Evolutionary conservation across 64 coral and sea anemone genomes (phyloP).

Genomic region (Stichodactyla helianthus): DNA sequence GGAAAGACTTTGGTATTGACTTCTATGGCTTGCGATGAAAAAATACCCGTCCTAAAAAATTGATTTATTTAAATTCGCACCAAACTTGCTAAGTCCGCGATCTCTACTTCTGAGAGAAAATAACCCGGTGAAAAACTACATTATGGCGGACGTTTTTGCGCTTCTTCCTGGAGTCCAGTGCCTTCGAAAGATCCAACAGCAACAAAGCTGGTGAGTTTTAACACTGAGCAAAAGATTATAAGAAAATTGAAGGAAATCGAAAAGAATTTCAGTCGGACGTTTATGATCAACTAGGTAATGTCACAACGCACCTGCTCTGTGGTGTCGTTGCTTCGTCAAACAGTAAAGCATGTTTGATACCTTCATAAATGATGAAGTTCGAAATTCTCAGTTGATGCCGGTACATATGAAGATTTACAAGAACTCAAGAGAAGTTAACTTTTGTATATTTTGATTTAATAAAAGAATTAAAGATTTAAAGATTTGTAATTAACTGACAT

Average conservation of each 20-base stretch:
- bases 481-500: too few relatives aligned
- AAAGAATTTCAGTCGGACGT: background rate
- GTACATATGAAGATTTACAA: too few relatives aligned
- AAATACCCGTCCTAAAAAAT: background rate
- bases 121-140: background rate
- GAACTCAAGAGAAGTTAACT: too few relatives aligned
- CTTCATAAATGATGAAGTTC: too few relatives aligned
- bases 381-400: too few relatives aligned
- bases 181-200: background rate
- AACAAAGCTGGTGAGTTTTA: conserved; percentile 7
- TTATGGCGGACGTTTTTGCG: background rate
- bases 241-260: background rate
- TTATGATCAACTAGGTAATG: background rate
- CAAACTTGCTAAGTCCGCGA: background rate
- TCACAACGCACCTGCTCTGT: too few relatives aligned
- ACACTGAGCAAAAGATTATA: background rate
- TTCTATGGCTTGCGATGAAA: background rate
- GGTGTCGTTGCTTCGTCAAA: too few relatives aligned
- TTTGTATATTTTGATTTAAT: too few relatives aligned
- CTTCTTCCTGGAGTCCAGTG: conserved; percentile 11
- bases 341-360: too few relatives aligned
- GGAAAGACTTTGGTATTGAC: too few relatives aligned
- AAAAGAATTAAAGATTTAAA: too few relatives aligned
- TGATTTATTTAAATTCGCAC: background rate
- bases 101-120: too few relatives aligned